phyloP scores from a whole-genome alignment of 2,113 vertebrate species.

The Andinoacara biseriatus region DNA sequence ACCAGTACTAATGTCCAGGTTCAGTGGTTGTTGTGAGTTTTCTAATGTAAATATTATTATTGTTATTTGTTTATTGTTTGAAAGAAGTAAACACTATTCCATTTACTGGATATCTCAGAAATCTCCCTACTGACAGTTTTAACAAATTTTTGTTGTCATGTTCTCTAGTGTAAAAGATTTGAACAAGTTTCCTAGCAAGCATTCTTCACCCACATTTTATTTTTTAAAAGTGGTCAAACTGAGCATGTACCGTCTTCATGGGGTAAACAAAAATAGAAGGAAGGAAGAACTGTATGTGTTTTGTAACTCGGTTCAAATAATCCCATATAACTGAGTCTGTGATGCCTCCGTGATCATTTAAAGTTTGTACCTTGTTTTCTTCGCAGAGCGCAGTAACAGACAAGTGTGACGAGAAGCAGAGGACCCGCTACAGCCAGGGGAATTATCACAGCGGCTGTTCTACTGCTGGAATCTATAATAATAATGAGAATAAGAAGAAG shows the following conservation, averaged over 20 bases:
- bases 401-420: not conserved
- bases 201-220: too few relatives aligned
- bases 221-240: too few relatives aligned
- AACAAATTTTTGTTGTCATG: not conserved
- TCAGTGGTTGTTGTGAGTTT: not conserved
- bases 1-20: rapidly evolving
- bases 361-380: conserved; percentile 33
- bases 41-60: rapidly evolving
- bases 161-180: rapidly evolving
- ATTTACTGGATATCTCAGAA: too few relatives aligned
- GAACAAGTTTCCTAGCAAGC: rapidly evolving
- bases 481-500: too few relatives aligned
- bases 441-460: rapidly evolving
- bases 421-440: not conserved
- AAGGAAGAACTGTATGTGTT: not conserved
- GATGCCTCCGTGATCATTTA: rapidly evolving
- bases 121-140: too few relatives aligned
- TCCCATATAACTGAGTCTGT: not conserved
- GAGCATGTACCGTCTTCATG: rapidly evolving
- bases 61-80: not conserved
- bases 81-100: not conserved
- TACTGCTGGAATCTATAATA: rapidly evolving
- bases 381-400: conserved; percentile 24
- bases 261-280: rapidly evolving
- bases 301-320: too few relatives aligned